Evolutionary conservation across 2,113 vertebrate genomes (phyloP), one percentile per base, ranked within the genome.

Genomic region (Brachionichthys hirsutus): DNA sequence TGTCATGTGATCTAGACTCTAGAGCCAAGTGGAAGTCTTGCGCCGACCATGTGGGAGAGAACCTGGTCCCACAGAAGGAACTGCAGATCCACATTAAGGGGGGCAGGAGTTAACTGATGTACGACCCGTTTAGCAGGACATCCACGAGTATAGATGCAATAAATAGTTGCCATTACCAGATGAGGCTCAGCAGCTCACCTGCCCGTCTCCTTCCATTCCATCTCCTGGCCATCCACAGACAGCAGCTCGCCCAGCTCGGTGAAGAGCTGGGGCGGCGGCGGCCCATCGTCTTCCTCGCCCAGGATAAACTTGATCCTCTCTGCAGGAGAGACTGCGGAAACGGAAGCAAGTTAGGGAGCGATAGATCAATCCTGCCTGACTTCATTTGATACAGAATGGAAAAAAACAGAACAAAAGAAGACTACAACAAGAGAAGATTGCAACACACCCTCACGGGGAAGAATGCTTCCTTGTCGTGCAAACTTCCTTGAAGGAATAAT

Each of bases 121-220:
- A 61, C 70, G 82, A 77, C 77, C 59, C 24, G 36, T 60, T 83
- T 83, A 73, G 75, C 60, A 12, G 19, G 18, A 36, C 48, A 43
- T 55, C 54, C 12, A 24, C 13, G 24, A 24, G 17, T 9, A 20
- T 51, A 45, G 12, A 34, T 38, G 36, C 12, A 10, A 38, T 1
- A 38, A 38, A 30, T 30, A 8, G 36, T 10, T 38, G 12, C 8
- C 36, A 38, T 38, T 6, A 38, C 8, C 36, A 38, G 36, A 38
- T 38, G 2, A 41, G 1, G 12, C 12, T n/a, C 42, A 3, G 55
- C 3, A 2, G 6, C 92, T 90, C 84, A 98, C 97, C 97, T 97
- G 6, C 95, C 96, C 0, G 96, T 99, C 83, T 99, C 97, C 79
- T 96, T 97, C 97, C 97, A 98, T 44, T 98, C 97, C 94, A 98